Evolutionary conservation across 2,113 vertebrate genomes (phyloP), one percentile per base, ranked within the genome.

Genomic region (Trogon surrucura): DNA sequence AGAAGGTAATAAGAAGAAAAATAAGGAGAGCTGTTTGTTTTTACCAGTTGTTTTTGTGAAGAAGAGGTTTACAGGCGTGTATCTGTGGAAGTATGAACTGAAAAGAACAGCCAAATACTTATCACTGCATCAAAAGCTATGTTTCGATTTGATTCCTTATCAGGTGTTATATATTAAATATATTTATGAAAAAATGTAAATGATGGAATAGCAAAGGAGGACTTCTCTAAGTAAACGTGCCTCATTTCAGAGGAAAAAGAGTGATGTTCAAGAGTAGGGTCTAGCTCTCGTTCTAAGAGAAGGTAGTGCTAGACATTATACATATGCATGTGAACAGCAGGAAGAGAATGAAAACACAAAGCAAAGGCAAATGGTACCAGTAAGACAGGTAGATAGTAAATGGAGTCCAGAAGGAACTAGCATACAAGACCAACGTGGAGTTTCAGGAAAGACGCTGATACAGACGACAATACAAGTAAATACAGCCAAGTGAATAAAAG

Each of bases 1-100:
- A 86, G 62, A 89, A 89, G 23, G 32, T n/a, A n/a, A n/a, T n/a
- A n/a, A n/a, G n/a, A 93, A 95, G 36, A 72, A 65, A 95, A 95
- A 88, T 26, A 30, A 92, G 65, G 71, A 95, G 50, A 91, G n/a
- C 22, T 94, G 30, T 91, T 96, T 91, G 58, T 44, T 94, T 94
- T 67, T 75, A 47, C 25, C 53, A 29, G 67, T 34, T 89, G 77
- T 25, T 65, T 88, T 85, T 77, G 65, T 53, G 89, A 71, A 84
- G 20, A 70, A 92, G 79, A 86, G 11, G 22, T 80, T 93, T 67
- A 50, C 16, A 13, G 29, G 19, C 29, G 21, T 75, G 22, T 60
- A 27, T 51, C 25, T 71, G 70, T 53, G 32, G 21, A 17, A 21
- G 38, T 75, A 61, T 29, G 62, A 87, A 71, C 10, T 57, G 29